Evolutionary conservation across 2,888 invertebrate species (phyloP).

Genomic region (Campopleginae sp.): DNA sequence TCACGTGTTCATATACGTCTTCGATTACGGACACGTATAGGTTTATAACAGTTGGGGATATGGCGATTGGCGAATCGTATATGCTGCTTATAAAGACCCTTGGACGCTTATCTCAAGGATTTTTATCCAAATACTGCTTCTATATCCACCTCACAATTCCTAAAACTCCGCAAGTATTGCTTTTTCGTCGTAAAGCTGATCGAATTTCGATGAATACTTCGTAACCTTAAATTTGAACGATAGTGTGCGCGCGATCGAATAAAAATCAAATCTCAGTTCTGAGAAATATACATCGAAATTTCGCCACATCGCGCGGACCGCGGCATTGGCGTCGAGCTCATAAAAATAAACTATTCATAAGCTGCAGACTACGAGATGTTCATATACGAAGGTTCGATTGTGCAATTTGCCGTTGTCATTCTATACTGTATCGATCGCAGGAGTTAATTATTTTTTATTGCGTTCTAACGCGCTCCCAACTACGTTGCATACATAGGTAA

Average conservation of each 20-base stretch:
- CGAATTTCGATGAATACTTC: not conserved
- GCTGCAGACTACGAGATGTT: not conserved
- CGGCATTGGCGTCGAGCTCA: not conserved
- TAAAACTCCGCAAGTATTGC: not conserved
- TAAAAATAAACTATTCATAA: not conserved
- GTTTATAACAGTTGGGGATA: not conserved
- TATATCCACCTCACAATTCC: not conserved
- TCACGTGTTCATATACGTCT: not conserved
- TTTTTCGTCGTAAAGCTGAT: not conserved
- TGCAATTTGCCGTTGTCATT: conserved; percentile 31
- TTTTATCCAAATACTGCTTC: conserved; percentile 40
- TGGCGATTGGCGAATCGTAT: no score
- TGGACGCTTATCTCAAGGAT: conserved; percentile 75
- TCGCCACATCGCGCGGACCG: not conserved
- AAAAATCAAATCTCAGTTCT: not conserved
- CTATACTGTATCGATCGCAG: not conserved
- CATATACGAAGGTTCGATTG: conserved; percentile 20
- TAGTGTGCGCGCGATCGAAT: not conserved
- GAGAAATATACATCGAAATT: not conserved
- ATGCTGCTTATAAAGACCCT: conserved; percentile 71
- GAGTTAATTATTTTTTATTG: conserved; percentile 42
- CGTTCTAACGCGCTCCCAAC: conserved; percentile 9
- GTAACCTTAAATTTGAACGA: not conserved
- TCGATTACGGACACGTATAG: not conserved
- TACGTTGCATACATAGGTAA: not conserved